phyloP scores from a whole-genome alignment of 2,113 vertebrate genomes.

The Pyxicephalus adspersus region DNA sequence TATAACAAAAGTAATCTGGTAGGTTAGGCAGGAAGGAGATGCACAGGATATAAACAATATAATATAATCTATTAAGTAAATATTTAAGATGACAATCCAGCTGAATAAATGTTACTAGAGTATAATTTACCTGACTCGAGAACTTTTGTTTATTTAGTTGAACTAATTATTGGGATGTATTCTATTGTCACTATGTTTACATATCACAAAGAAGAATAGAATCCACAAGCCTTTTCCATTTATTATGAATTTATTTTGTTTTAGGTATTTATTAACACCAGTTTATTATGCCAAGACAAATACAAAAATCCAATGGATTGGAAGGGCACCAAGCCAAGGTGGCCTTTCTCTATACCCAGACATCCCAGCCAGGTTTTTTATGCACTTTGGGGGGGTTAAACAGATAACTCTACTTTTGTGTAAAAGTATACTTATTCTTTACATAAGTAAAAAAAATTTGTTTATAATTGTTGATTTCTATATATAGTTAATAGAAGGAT shows the following conservation, averaged over 20 bases:
- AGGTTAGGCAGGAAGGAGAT: background rate
- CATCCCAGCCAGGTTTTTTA: no score
- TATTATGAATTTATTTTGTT: no score
- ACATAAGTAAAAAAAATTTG: no score
- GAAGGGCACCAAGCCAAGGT: no score
- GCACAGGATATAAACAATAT: background rate
- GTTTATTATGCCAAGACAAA: no score
- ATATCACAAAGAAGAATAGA: constrained; percentile 5
- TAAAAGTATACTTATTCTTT: no score
- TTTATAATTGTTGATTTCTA: no score
- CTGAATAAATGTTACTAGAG: constrained; percentile 31
- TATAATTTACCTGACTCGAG: background rate
- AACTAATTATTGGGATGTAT: background rate
- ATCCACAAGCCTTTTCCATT: background rate
- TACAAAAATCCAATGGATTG: background rate
- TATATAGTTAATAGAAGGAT: no score
- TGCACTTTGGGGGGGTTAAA: no score
- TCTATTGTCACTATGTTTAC: constrained; percentile 7
- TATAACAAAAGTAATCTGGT: background rate
- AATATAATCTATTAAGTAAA: constrained; percentile 13
- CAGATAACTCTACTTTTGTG: no score
- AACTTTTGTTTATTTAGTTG: background rate
- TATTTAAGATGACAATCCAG: constrained; percentile 19
- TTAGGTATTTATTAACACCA: no score
- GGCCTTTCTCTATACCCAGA: no score